These are phyloP conservation scores for Cosmopolites sordidus DNA, from an alignment of 2,888 invertebrate species.

Conservation along the genomic window DNA sequence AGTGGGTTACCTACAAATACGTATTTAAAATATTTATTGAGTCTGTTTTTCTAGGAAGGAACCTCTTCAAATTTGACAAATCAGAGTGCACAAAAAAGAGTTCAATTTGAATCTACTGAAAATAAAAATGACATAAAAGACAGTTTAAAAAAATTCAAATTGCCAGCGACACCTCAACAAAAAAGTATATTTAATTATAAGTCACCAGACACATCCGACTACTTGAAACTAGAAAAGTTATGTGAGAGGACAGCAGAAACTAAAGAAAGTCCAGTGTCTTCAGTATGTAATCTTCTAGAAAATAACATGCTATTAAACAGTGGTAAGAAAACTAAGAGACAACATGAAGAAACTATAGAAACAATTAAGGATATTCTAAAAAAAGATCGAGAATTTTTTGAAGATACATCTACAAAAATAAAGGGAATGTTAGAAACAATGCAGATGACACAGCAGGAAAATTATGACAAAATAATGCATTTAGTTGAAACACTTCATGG, in stretches of 20 bases:
- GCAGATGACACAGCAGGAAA: conserved; percentile 7
- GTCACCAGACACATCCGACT: conserved; percentile 7
- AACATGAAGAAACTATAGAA: not conserved
- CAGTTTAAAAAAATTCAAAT: not conserved
- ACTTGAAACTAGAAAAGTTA: conserved; percentile 10
- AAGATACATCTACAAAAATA: conserved; percentile 8
- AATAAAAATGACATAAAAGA: too few species aligned
- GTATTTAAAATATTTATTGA: too few species aligned
- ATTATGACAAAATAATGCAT: not conserved
- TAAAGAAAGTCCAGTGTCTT: conserved; percentile 15
- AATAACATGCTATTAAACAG: conserved; percentile 14
- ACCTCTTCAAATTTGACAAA: too few species aligned
- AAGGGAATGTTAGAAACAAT: conserved; percentile 5
- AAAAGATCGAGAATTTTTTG: conserved; percentile 3
- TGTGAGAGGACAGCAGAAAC: conserved; percentile 5
- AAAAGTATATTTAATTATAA: not conserved
- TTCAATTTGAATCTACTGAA: too few species aligned
- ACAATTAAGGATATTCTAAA: conserved; percentile 4
- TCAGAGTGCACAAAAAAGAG: too few species aligned
- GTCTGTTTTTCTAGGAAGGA: too few species aligned
- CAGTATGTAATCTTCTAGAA: conserved; percentile 16
- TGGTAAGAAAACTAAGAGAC: not conserved
- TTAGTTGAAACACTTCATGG: conserved; percentile 2
- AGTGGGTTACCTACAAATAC: too few species aligned
- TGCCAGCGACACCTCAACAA: conserved; percentile 3